Base-by-base conservation (phyloP, 53 echinoderm and acorn worm genomes). In the Pentamera pediparva region DNA sequence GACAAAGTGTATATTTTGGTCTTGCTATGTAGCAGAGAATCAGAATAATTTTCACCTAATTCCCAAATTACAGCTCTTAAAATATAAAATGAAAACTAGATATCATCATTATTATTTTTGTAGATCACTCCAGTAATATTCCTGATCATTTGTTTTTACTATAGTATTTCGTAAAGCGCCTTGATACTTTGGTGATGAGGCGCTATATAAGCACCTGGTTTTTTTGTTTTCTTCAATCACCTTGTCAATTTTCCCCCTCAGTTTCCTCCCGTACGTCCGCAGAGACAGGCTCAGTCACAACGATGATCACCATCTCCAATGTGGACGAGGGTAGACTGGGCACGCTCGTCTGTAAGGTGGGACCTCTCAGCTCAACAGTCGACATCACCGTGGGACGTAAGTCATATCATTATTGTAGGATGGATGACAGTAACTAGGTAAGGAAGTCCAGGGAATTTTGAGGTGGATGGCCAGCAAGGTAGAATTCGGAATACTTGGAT, bases 261-360 rank as follows among this genome's bases (percentile, higher is more conserved):
- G n/a, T n/a, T n/a, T n/a, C n/a, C n/a, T n/a, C n/a, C n/a, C n/a
- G n/a, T n/a, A n/a, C n/a, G 10, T 64, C 76, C 4, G 18, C 40
- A 6, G 62, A 76, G n/a, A n/a, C n/a, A n/a, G 67, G 45, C 38
- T 67, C 67, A 20, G 2, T 15, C n/a, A 81, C 81, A 4, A 92
- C 87, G 2, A 62, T 78, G 30, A 78, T 92, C 4, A 77, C 72
- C 65, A 72, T 92, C 13, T 31, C 47, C 20, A 59, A 76, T 32
- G 61, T 92, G 2, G 77, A 74, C 32, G 50, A 79, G 7, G 35
- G 43, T 15, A 87, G 84, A 18, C 73, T 88, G 9, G 92, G 92
- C 1, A 67, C 70, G 13, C 82, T 89, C 19, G 80, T 84, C 31
- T 92, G 92, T 38, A 62, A 82, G 35, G 88, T 88, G 28, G 92